These are phyloP conservation scores for Dolomedes plantarius DNA, from an alignment of 2,888 invertebrate species.

Conservation along the genomic window DNA sequence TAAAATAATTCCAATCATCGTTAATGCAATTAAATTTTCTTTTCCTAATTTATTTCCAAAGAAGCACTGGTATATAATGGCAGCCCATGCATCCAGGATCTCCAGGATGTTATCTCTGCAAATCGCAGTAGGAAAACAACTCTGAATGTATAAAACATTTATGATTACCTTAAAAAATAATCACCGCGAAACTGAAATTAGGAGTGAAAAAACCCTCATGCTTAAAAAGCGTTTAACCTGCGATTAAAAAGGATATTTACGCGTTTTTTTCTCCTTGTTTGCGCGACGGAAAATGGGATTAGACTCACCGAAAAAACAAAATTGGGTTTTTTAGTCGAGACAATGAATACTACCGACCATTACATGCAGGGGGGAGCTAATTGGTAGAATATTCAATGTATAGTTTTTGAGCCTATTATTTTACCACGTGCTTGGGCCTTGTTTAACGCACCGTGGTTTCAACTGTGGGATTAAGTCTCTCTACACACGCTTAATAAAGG, in stretches of 20 bases:
- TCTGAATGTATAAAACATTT: too few species aligned
- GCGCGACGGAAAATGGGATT: constrained; percentile 14
- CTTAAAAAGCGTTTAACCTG: constrained; percentile 13
- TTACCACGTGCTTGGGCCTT: constrained; percentile 25
- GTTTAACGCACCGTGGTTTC: constrained; percentile 62
- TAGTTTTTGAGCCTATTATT: constrained; percentile 27
- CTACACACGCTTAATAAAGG: constrained; percentile 46
- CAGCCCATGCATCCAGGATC: too few species aligned
- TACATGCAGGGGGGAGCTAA: background rate
- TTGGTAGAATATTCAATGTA: background rate
- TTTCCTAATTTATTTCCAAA: too few species aligned
- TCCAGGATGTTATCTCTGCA: too few species aligned
- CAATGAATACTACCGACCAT: background rate
- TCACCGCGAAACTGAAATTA: background rate
- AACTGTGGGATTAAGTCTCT: constrained; percentile 44
- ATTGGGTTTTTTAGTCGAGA: background rate
- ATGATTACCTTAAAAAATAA: constrained; percentile 6
- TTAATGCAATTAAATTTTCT: too few species aligned
- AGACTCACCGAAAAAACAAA: background rate
- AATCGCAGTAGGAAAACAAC: too few species aligned
- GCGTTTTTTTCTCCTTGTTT: constrained; percentile 6
- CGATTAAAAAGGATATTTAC: constrained; percentile 16
- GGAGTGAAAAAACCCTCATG: background rate
- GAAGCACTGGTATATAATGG: too few species aligned
- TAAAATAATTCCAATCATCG: too few species aligned